Evolutionary conservation across 1,140 invertebrate species (phyloP).

Genomic region (Monochamus saltuarius): DNA sequence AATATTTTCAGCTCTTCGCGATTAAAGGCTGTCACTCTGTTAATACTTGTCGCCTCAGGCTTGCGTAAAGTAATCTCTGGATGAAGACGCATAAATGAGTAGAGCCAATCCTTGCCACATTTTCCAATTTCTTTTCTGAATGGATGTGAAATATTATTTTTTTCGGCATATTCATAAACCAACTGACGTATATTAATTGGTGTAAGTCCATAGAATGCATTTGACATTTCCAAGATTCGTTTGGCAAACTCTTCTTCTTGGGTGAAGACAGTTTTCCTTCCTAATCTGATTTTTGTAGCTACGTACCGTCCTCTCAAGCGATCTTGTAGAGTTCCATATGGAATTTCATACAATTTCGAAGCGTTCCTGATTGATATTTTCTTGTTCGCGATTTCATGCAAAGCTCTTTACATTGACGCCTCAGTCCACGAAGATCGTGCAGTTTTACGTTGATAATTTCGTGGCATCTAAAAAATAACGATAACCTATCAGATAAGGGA

Average conservation of each 20-base stretch:
- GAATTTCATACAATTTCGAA: too few relatives aligned
- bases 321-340: too few relatives aligned
- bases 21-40: constrained; percentile 32
- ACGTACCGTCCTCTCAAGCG: too few relatives aligned
- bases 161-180: constrained; percentile 16
- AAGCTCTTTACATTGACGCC: too few relatives aligned
- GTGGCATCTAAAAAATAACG: too few relatives aligned
- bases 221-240: neutral
- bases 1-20: constrained; percentile 27
- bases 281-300: too few relatives aligned
- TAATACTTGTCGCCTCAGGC: constrained; percentile 30
- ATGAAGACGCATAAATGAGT: constrained; percentile 43
- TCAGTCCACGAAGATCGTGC: too few relatives aligned
- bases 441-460: too few relatives aligned
- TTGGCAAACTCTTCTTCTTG: neutral
- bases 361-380: too few relatives aligned
- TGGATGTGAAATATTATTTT: constrained; percentile 13
- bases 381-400: too few relatives aligned
- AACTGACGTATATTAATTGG: neutral
- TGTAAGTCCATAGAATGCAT: constrained; percentile 15
- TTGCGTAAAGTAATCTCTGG: constrained; percentile 33
- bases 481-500: too few relatives aligned
- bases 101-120: constrained; percentile 48
- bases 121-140: constrained; percentile 26
- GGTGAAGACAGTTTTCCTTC: neutral